Evolutionary conservation across 2,888 invertebrate genomes (phyloP).

Genomic region (Synergus umbraculus): DNA sequence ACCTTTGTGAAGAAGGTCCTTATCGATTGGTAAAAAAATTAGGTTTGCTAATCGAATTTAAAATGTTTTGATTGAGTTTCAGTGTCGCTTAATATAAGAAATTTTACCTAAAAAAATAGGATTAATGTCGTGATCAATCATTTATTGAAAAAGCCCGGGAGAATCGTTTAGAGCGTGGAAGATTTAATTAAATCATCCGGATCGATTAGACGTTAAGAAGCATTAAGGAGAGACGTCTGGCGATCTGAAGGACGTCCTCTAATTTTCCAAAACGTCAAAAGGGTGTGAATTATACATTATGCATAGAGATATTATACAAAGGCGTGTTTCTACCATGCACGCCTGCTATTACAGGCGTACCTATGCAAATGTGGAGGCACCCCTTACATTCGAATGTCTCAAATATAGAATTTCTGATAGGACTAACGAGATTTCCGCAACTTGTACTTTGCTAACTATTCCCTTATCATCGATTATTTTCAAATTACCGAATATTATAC

Average conservation of each 20-base stretch:
- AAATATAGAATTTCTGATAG: conserved; percentile 42
- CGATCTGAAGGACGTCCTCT: conserved; percentile 46
- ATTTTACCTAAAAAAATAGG: conserved; percentile 11
- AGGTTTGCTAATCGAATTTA: not conserved
- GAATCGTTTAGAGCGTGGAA: not conserved
- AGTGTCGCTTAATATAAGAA: conserved; percentile 14
- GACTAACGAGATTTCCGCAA: conserved; percentile 17
- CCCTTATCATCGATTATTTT: not conserved
- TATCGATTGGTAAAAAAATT: not conserved
- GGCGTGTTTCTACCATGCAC: conserved; percentile 52
- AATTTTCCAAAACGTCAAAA: conserved; percentile 59
- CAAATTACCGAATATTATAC: not conserved
- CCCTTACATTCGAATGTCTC: conserved; percentile 24
- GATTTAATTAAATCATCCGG: conserved; percentile 25
- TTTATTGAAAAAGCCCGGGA: not conserved
- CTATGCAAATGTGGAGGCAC: conserved; percentile 52
- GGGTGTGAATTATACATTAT: conserved; percentile 56
- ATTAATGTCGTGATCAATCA: conserved; percentile 40
- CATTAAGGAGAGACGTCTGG: conserved; percentile 9
- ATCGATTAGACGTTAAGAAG: conserved; percentile 35
- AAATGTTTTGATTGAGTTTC: conserved; percentile 25
- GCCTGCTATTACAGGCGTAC: conserved; percentile 54
- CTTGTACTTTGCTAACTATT: conserved; percentile 5
- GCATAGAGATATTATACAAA: conserved; percentile 57
- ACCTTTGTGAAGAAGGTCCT: not conserved